phyloP scores from a whole-genome alignment of 2,888 invertebrate species.

The Melanostoma scalare region DNA sequence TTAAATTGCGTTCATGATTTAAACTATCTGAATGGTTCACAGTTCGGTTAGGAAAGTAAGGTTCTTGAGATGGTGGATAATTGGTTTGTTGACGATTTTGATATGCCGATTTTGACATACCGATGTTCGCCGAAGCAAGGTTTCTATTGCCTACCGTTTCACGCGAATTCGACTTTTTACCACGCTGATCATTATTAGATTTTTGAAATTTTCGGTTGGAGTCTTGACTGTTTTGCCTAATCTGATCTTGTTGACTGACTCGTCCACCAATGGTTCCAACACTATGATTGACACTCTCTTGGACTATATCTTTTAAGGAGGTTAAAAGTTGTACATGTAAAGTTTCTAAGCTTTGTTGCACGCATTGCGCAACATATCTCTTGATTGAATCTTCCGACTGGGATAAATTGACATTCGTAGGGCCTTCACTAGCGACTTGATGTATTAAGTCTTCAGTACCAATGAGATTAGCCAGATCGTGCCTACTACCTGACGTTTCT shows the following conservation, averaged over 20 bases:
- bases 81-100: too few species aligned
- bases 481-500: neutral
- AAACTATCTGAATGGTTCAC: too few species aligned
- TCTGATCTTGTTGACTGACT: neutral
- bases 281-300: neutral
- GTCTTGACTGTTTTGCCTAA: neutral
- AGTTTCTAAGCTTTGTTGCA: neutral
- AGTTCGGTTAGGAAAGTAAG: too few species aligned
- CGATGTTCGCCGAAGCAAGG: too few species aligned
- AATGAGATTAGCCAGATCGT: neutral
- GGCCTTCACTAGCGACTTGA: neutral
- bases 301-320: neutral
- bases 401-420: neutral
- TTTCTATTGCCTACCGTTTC: too few species aligned
- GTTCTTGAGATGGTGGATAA: too few species aligned
- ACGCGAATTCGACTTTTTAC: too few species aligned
- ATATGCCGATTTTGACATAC: too few species aligned
- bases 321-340: too few species aligned
- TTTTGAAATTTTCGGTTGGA: neutral
- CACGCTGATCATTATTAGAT: neutral
- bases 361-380: neutral
- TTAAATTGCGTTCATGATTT: too few species aligned
- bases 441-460: neutral
- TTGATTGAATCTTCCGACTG: neutral
- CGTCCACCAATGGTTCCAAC: neutral